A percentile compares a stretch with the other conserved stretches of the same genome.
Evolutionary conservation across 2,797 vertebrate genomes (phyloP).

Genomic region (Trichosurus vulpecula): DNA sequence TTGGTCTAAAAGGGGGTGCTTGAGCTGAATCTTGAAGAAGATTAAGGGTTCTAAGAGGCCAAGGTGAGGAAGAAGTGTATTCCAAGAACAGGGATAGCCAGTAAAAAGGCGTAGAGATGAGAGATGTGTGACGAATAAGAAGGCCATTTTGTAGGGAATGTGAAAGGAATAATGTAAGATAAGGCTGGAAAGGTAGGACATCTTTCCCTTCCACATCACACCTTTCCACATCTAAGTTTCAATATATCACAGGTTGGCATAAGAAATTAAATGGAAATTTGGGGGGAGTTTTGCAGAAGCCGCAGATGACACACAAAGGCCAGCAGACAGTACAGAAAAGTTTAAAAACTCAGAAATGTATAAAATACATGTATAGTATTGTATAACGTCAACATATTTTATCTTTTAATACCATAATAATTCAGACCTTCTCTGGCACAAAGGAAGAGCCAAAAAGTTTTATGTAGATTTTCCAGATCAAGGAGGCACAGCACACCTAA

Average conservation of each 20-base stretch:
- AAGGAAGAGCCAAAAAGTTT: background rate
- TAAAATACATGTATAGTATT: background rate
- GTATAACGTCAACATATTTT: background rate
- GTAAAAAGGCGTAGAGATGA: background rate
- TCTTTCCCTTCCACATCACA: background rate
- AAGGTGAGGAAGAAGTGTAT: background rate
- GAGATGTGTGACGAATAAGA: background rate
- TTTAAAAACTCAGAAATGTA: background rate
- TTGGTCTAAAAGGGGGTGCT: background rate
- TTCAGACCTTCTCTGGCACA: background rate
- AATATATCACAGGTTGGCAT: background rate
- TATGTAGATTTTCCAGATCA: background rate
- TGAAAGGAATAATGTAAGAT: background rate
- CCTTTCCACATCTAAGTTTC: background rate
- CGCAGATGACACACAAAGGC: background rate
- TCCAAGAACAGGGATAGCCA: background rate
- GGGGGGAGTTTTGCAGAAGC: background rate
- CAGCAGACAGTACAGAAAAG: background rate
- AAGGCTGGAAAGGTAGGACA: background rate
- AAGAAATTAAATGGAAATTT: background rate
- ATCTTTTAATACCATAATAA: background rate
- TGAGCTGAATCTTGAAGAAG: background rate
- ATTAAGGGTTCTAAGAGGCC: background rate
- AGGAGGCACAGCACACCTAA: background rate
- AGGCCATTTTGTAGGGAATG: background rate